Conservation (phyloP, 2,888 invertebrate genomes). For the Lochmaea capreae region DNA sequence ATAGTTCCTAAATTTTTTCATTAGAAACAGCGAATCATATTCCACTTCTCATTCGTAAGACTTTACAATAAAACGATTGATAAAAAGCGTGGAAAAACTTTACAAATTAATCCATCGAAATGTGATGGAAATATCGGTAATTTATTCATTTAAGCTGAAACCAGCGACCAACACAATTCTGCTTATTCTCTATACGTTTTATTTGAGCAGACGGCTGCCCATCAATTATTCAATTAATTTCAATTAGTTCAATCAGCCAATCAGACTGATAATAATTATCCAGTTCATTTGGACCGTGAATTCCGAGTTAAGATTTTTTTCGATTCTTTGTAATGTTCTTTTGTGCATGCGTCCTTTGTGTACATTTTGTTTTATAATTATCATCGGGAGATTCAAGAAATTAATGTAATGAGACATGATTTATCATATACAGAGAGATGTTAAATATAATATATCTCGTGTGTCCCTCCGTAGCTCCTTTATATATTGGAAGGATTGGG, state of each 20-base stretch:
- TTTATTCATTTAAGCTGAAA: slow-evolving; percentile 17
- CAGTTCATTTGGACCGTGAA: slow-evolving; percentile 26
- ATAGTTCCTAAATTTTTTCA: too few species aligned
- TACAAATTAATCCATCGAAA: not conserved
- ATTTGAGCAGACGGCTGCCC: slow-evolving; percentile 24
- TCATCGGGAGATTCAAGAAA: not conserved
- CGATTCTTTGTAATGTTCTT: slow-evolving; percentile 17
- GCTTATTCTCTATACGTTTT: slow-evolving; percentile 23
- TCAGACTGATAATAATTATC: slow-evolving; percentile 30
- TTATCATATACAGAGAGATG: not conserved
- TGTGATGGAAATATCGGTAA: slow-evolving; percentile 12
- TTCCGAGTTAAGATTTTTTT: slow-evolving; percentile 24
- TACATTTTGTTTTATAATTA: slow-evolving; percentile 9
- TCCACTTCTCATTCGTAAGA: not conserved
- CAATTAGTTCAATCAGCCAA: slow-evolving; percentile 32
- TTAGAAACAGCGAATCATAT: too few species aligned
- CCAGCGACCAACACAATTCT: slow-evolving; percentile 4
- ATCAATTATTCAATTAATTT: slow-evolving; percentile 31
- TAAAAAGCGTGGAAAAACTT: not conserved
- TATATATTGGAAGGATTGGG: too few species aligned
- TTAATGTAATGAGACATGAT: slow-evolving; percentile 1
- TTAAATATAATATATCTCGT: too few species aligned
- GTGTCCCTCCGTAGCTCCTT: too few species aligned
- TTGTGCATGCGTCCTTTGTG: slow-evolving; percentile 8
- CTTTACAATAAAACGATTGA: not conserved